Conservation (phyloP, 2,797 vertebrate genomes). For the Fundulus diaphanus region DNA sequence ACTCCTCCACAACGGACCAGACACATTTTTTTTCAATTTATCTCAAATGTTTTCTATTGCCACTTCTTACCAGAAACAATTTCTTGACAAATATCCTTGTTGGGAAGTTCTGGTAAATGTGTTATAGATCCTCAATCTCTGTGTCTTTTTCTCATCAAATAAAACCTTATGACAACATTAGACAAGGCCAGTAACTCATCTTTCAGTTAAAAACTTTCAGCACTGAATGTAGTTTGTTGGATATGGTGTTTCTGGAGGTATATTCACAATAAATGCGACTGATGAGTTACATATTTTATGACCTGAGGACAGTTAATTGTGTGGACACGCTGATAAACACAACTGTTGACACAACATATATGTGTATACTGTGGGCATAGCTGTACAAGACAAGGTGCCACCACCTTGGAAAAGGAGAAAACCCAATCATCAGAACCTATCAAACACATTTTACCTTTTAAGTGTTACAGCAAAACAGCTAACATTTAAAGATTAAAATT, state of each 20-base stretch:
- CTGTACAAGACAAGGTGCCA: conserved; percentile 3
- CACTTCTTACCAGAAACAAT: not conserved
- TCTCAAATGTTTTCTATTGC: not conserved
- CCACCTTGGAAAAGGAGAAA: not conserved
- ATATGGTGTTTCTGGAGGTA: not conserved
- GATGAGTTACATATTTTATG: not conserved
- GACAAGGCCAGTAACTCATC: not conserved
- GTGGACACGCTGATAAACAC: conserved; percentile 64
- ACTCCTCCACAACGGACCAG: too few relatives aligned
- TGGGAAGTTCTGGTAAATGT: not conserved
- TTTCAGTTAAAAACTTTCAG: not conserved
- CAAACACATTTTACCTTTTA: not conserved
- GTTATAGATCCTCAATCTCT: not conserved
- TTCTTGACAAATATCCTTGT: not conserved
- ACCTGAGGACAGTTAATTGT: not conserved
- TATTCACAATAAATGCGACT: not conserved
- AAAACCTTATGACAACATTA: not conserved
- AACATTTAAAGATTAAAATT: not conserved
- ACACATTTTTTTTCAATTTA: too few relatives aligned
- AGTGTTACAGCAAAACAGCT: not conserved
- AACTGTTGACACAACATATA: conserved; percentile 72
- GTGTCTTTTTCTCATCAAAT: not conserved
- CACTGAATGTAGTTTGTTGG: not conserved
- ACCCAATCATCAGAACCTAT: not conserved
- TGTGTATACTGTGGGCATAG: conserved; percentile 35